Percentiles rank a stretch among this genome's conserved stretches.
Conservation (phyloP, 2,797 vertebrate species). For the Halcyon chelicuti region DNA sequence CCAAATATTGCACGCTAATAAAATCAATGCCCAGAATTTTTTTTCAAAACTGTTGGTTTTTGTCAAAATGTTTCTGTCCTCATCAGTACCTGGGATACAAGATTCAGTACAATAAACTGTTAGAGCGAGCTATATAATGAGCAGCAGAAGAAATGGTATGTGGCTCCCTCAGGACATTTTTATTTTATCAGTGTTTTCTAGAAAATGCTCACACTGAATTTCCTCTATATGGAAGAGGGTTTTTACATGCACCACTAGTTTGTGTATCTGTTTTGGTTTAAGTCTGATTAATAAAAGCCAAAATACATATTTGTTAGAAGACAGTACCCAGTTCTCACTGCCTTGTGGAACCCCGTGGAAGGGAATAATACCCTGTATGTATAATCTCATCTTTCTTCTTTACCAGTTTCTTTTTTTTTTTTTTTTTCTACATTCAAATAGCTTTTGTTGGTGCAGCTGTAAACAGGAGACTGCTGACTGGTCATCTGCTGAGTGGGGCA, state of each 20-base stretch:
- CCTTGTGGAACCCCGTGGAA: neutral
- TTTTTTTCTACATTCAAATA: neutral
- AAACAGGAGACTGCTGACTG: neutral
- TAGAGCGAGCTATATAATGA: neutral
- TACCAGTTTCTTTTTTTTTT: neutral
- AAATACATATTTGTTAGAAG: neutral
- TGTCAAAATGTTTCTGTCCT: neutral
- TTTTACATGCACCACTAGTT: neutral
- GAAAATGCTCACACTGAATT: neutral
- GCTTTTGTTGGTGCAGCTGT: neutral
- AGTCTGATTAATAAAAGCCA: neutral
- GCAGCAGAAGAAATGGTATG: neutral
- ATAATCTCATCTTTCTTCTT: neutral
- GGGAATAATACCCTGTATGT: neutral
- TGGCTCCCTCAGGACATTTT: neutral
- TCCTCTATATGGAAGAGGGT: neutral
- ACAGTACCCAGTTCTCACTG: fast-evolving
- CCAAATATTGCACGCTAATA: neutral
- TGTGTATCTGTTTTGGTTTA: neutral
- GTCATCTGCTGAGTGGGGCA: neutral
- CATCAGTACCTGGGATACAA: neutral
- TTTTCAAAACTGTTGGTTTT: neutral
- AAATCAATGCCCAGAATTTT: neutral
- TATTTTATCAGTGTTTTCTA: neutral
- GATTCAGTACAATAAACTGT: neutral